Base-by-base conservation (phyloP, 37 sponge, comb jelly and placozoan genomes). In the Hexactinellida sp. region DNA sequence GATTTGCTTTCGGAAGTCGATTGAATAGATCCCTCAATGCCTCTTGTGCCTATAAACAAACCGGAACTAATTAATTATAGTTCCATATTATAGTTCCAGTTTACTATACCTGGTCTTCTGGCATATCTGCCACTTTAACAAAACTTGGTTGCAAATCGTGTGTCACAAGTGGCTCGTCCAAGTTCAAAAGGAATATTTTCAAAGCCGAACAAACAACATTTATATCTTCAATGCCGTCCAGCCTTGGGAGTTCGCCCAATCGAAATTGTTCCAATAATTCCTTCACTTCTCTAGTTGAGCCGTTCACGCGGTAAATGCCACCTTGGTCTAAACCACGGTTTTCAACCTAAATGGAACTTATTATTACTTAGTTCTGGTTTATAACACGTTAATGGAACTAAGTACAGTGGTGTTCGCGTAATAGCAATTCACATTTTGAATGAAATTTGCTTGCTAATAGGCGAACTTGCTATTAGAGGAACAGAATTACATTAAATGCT, bases 111-210 rank as follows among this genome's bases (percentile, higher is more conserved):
- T 63, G 76, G 30, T 63, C 76, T 63, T 63, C 76, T 32, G 76
- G 34, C 76, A 63, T 63, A 7, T 63, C 76, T 63, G 76, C 76
- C 76, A 63, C 76, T 63, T 63, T 63, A 3, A 63, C 76, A 63
- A 63, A 63, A 63, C 76, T 63, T 23, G 76, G 76, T 28, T 63
- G 76, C 34, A 63, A 28, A n/a, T 63, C 76, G 30, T 63, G 76
- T 63, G 76, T 63, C 76, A 63, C 76, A 63, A 63, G 21, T 10
- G 76, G 76, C 34, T 63, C 76, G 13, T 63, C 76, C 5, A 63
- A 28, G 30, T 63, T 63, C 13, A 63, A n/a, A 23, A 63, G 34
- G 13, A 63, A 63, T 63, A 7, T 63, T 63, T 63, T 63, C 28
- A 63, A 23, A 63, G 76, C 21, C 3, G 76, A 63, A n/a, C 76